phyloP scores from a whole-genome alignment of 1,140 invertebrate genomes.

The Aporrectodea caliginosa region DNA sequence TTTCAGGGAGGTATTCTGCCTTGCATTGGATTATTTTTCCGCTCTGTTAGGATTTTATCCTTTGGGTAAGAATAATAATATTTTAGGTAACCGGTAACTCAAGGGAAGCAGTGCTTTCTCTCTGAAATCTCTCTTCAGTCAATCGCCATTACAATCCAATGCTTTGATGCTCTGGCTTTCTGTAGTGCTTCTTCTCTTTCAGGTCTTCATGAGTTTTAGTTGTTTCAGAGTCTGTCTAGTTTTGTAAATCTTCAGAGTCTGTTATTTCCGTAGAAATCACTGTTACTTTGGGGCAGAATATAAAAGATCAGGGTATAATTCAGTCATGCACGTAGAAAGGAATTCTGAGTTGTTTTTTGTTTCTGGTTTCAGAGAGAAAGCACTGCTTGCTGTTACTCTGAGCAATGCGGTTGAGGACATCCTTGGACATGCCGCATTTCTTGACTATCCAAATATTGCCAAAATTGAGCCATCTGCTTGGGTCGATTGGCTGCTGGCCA shows the following conservation, averaged over 20 bases:
- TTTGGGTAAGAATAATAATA: too few relatives aligned
- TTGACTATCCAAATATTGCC: slow-evolving; percentile 52
- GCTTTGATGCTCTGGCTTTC: neutral
- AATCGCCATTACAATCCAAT: too few relatives aligned
- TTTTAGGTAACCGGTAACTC: too few relatives aligned
- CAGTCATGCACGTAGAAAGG: neutral
- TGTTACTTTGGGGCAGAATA: too few relatives aligned
- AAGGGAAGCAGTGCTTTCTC: too few relatives aligned
- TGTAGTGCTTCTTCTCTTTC: neutral
- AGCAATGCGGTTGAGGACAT: slow-evolving; percentile 52
- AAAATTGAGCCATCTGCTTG: slow-evolving; percentile 44
- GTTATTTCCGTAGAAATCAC: too few relatives aligned
- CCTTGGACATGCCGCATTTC: slow-evolving; percentile 53
- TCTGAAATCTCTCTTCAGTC: too few relatives aligned
- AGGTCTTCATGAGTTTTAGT: neutral
- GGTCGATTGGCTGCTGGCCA: slow-evolving; percentile 44
- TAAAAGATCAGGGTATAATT: neutral
- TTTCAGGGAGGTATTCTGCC: too few relatives aligned
- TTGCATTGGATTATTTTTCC: too few relatives aligned
- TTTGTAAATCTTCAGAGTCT: too few relatives aligned
- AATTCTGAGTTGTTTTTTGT: neutral
- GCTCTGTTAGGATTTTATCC: too few relatives aligned
- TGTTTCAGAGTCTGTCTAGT: neutral
- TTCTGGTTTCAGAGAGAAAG: slow-evolving; percentile 49
- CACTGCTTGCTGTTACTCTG: slow-evolving; percentile 52